Percentiles rank a stretch among this genome's conserved stretches.
Evolutionary conservation across 2,113 vertebrate genomes (phyloP).

Genomic region (Cairina moschata): DNA sequence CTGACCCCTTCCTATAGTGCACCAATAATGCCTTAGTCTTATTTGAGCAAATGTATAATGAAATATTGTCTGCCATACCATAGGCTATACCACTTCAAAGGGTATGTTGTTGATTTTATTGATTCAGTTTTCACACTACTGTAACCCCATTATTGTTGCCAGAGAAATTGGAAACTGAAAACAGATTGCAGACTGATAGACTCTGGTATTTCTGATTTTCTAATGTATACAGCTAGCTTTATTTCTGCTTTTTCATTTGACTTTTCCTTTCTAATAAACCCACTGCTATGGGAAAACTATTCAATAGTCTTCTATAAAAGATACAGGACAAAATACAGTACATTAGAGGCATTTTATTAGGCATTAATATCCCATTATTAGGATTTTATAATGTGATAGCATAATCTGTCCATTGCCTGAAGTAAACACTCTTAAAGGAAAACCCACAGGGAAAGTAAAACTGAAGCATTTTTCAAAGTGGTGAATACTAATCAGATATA

Average conservation of each 20-base stretch:
- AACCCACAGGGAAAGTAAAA: constrained; percentile 29
- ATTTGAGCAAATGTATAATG: not conserved
- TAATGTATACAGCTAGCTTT: not conserved
- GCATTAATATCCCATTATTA: not conserved
- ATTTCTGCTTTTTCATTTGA: not conserved
- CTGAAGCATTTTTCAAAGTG: constrained; percentile 7
- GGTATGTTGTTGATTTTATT: constrained; percentile 11
- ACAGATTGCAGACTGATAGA: not conserved
- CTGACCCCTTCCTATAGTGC: not conserved
- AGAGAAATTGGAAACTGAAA: not conserved
- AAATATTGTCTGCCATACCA: not conserved
- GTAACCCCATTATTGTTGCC: not conserved
- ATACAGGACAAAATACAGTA: not conserved
- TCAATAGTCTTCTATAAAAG: not conserved
- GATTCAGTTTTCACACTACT: constrained; percentile 28
- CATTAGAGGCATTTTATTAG: constrained; percentile 32
- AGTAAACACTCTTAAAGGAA: constrained; percentile 47
- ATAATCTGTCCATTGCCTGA: constrained; percentile 46
- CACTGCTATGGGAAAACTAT: not conserved
- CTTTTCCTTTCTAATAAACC: constrained; percentile 12
- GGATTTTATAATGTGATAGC: constrained; percentile 36
- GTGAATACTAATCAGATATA: constrained; percentile 47
- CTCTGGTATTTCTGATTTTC: constrained; percentile 3
- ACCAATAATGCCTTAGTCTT: not conserved
- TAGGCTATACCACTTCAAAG: not conserved